Percentiles rank a stretch among this genome's conserved stretches.
Conservation (phyloP, 2,113 vertebrate species). For the Hemibagrus wyckioides region DNA sequence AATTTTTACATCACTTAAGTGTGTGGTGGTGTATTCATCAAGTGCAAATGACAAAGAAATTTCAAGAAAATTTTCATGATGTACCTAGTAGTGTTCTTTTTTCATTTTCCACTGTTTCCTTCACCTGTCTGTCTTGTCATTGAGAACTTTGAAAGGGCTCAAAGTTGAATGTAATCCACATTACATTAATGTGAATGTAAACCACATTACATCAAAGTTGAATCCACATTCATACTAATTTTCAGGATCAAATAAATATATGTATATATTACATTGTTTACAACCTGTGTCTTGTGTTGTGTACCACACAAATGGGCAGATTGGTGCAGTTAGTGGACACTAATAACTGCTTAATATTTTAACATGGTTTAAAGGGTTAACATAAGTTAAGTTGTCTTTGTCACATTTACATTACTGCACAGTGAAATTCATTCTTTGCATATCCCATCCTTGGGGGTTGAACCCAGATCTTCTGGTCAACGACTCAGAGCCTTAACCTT, state of each 20-base stretch:
- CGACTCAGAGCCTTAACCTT: too few relatives aligned
- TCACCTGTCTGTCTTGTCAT: constrained; percentile 41
- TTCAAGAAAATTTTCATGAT: neutral
- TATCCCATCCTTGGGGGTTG: too few relatives aligned
- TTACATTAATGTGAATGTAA: too few relatives aligned
- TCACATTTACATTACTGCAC: too few relatives aligned
- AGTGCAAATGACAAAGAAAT: neutral
- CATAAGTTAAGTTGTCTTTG: neutral
- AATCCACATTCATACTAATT: constrained; percentile 67
- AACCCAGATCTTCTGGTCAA: too few relatives aligned
- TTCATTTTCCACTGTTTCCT: constrained; percentile 22
- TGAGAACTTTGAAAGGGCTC: constrained; percentile 67
- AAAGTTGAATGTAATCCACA: constrained; percentile 67
- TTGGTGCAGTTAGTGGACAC: neutral
- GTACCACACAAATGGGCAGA: neutral
- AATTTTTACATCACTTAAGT: neutral
- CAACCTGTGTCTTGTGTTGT: constrained; percentile 44
- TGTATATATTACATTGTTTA: constrained; percentile 55
- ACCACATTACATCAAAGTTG: constrained; percentile 61
- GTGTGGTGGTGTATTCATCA: neutral
- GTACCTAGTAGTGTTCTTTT: constrained; percentile 16
- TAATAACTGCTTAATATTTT: too few relatives aligned
- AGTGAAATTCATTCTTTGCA: too few relatives aligned
- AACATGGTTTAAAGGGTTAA: neutral
- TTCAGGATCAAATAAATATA: too few relatives aligned